Evolutionary conservation across 2,113 vertebrate genomes (phyloP), one percentile per base, ranked within the genome.

Genomic region (Aix galericulata): DNA sequence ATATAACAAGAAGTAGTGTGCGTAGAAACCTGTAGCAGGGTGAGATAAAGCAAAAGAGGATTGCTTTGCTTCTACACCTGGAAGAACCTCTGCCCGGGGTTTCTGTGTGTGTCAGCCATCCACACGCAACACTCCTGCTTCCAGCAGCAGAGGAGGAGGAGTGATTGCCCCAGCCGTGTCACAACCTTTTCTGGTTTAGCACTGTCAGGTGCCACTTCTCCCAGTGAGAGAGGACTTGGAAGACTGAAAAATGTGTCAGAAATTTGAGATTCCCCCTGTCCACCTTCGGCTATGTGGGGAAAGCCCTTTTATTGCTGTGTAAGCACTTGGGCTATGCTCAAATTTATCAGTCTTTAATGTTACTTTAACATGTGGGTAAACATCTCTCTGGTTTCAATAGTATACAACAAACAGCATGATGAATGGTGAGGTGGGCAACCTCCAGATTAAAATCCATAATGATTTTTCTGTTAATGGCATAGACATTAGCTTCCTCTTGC

Each of bases 261-360:
- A 78, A 56, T 52, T 38, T 63, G 32, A 16, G 12, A 13, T 55
- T 29, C 72, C 7, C 12, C 8, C 20, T 48, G 8, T 34, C 38
- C 4, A 11, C 14, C 36, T 92, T 26, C 17, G 42, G 29, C 4
- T 7, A 0, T 12, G 6, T 1, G 8, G 38, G 29, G 22, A 69
- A 46, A 34, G 22, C 22, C 64, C 62, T 68, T 50, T 8, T 0
- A 21, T 50, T 74, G 56, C 36, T 72, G 5, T 44, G 1, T 16
- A 17, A 68, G 13, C 69, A 17, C 42, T 68, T 0, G 0, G 21
- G 16, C 59, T 63, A 1, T n/a, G 12, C 71, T 55, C 85, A 53
- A 74, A 63, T 11, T 18, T 77, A 26, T 23, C 16, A 60, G 15
- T 72, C 38, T 62, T 82, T 59, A 63, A 75, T 72, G 17, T 59